Percentiles rank a stretch among this genome's conserved stretches.
Conservation (phyloP, 2,888 invertebrate genomes). For the Latrodectus elegans region DNA sequence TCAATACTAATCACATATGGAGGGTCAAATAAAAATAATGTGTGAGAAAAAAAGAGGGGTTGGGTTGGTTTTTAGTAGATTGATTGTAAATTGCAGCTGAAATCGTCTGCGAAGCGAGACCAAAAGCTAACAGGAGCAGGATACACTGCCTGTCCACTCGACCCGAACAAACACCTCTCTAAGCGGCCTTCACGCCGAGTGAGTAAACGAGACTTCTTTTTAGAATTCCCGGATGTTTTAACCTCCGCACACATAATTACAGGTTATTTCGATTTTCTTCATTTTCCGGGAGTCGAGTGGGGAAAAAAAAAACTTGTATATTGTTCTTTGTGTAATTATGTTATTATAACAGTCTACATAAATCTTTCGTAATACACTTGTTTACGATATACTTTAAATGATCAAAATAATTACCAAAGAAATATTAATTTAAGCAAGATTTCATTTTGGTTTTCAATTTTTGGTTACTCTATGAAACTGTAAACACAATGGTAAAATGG, state of each 20-base stretch:
- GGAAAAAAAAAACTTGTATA: too few species aligned
- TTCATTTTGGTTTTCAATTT: too few species aligned
- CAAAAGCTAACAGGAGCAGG: slow-evolving; percentile 24
- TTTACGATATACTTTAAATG: too few species aligned
- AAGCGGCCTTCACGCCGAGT: slow-evolving; percentile 48
- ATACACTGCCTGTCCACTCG: slow-evolving; percentile 45
- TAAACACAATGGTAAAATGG: too few species aligned
- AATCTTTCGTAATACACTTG: too few species aligned
- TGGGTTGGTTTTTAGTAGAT: background rate
- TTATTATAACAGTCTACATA: too few species aligned
- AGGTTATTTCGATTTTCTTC: slow-evolving; percentile 1
- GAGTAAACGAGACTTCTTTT: slow-evolving; percentile 50
- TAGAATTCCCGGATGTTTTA: slow-evolving; percentile 61
- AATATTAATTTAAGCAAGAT: too few species aligned
- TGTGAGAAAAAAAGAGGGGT: background rate
- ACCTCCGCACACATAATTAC: slow-evolving; percentile 36
- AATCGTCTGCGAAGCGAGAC: slow-evolving; percentile 40
- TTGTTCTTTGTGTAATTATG: too few species aligned
- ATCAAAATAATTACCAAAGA: too few species aligned
- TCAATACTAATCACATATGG: background rate
- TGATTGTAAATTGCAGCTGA: background rate
- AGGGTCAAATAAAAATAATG: background rate
- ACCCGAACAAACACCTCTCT: slow-evolving; percentile 61
- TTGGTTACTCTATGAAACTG: too few species aligned
- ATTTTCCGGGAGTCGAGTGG: background rate